Percentiles rank a stretch among this genome's conserved stretches.
Conservation (phyloP, 2,797 vertebrate genomes). For the Brotula barbata region DNA sequence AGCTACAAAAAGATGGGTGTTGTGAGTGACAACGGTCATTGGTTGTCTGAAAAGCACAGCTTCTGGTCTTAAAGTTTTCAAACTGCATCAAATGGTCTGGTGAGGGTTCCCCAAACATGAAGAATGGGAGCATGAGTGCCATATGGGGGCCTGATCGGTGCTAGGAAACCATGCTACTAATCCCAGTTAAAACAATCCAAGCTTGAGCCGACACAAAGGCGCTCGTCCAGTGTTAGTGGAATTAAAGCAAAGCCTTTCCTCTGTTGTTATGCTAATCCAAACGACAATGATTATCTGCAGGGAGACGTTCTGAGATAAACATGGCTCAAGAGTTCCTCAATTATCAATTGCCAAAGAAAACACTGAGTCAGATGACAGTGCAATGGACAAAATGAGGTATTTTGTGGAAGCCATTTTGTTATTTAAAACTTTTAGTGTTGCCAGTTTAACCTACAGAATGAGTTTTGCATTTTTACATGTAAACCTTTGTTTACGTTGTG, state of each 20-base stretch:
- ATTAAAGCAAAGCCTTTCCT: constrained; percentile 76
- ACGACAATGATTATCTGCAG: constrained; percentile 75
- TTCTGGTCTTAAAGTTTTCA: too few species aligned
- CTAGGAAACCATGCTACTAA: constrained; percentile 57
- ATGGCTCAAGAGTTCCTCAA: constrained; percentile 69
- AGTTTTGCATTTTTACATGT: too few species aligned
- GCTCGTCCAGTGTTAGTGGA: constrained; percentile 72
- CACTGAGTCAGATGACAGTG: constrained; percentile 36
- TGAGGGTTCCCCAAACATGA: constrained; percentile 29
- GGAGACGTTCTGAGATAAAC: constrained; percentile 73
- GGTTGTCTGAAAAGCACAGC: too few species aligned
- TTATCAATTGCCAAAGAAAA: constrained; percentile 59
- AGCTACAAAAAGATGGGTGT: background rate
- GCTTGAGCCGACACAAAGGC: constrained; percentile 63
- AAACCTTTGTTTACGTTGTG: too few species aligned
- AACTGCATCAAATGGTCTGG: constrained; percentile 12
- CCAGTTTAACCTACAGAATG: too few species aligned
- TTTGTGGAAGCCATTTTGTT: constrained; percentile 26
- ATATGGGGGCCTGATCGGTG: constrained; percentile 32
- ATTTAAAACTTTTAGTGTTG: too few species aligned
- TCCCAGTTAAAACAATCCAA: constrained; percentile 72
- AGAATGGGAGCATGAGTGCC: constrained; percentile 23
- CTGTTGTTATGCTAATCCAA: constrained; percentile 79
- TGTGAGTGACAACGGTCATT: too few species aligned
- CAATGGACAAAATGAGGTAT: background rate